phyloP scores from a whole-genome alignment of 2,113 vertebrate species.

The Cricetomys ansorgei region DNA sequence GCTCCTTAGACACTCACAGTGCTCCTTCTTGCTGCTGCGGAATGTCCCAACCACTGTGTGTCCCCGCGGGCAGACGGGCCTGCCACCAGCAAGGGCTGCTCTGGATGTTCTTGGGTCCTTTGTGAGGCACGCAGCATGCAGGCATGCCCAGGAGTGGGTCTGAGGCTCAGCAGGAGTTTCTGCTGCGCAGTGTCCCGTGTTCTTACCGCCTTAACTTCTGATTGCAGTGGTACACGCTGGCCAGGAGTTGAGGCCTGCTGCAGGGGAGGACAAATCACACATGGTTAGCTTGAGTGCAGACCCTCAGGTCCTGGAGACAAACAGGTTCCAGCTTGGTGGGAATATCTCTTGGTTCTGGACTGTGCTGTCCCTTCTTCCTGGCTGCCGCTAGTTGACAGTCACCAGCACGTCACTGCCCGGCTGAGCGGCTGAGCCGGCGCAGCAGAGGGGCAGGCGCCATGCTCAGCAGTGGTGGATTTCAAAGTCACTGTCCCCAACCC shows the following conservation, averaged over 20 bases:
- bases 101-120: fast-evolving
- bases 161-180: not conserved
- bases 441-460: not conserved
- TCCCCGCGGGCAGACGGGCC: fast-evolving
- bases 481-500: fast-evolving
- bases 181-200: fast-evolving
- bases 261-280: not conserved
- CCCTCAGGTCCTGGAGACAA: not conserved
- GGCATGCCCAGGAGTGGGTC: too few species aligned
- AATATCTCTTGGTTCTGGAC: not conserved
- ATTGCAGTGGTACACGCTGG: not conserved
- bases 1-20: not conserved
- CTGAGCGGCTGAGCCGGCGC: not conserved
- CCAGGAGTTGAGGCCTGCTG: not conserved
- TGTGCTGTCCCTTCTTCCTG: not conserved
- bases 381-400: not conserved
- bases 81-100: fast-evolving
- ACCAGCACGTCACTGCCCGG: not conserved
- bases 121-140: fast-evolving
- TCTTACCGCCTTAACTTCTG: fast-evolving
- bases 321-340: not conserved
- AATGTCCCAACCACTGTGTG: fast-evolving
- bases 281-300: not conserved
- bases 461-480: not conserved
- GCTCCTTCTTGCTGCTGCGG: not conserved